These are phyloP conservation scores for Gymnoscelis rufifasciata DNA, from an alignment of 2,888 invertebrate species.

Conservation along the genomic window DNA sequence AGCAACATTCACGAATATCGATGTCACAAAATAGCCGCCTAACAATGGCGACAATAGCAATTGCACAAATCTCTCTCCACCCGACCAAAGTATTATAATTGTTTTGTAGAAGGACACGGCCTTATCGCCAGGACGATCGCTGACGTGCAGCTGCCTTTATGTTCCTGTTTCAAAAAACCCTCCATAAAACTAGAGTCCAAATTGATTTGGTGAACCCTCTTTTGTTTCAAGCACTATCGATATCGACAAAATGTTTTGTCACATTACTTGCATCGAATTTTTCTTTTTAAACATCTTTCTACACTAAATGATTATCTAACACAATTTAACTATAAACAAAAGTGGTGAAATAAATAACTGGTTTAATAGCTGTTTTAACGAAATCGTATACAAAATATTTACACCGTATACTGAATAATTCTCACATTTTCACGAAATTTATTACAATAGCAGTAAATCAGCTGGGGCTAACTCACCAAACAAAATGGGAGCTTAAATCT, in stretches of 20 bases:
- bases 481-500: constrained; percentile 71
- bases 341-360: constrained; percentile 2
- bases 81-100: constrained; percentile 61
- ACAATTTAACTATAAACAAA: background rate
- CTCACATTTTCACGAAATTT: constrained; percentile 65
- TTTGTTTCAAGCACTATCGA: constrained; percentile 17
- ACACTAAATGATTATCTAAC: background rate
- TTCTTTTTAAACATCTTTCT: too few relatives aligned
- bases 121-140: constrained; percentile 61
- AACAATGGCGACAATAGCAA: constrained; percentile 54
- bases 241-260: background rate
- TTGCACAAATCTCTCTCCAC: constrained; percentile 59
- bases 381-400: constrained; percentile 31
- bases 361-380: constrained; percentile 28
- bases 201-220: constrained; percentile 31
- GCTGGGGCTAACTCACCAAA: constrained; percentile 70
- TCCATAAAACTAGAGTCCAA: constrained; percentile 41
- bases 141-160: constrained; percentile 66
- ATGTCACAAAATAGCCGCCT: constrained; percentile 41
- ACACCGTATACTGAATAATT: constrained; percentile 49
- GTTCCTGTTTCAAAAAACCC: constrained; percentile 50
- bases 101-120: constrained; percentile 70
- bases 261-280: constrained; percentile 7
- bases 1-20: constrained; percentile 38
- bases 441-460: constrained; percentile 73